Base-by-base conservation (phyloP, 2,113 vertebrate genomes). In the Myiozetetes cayanensis region DNA sequence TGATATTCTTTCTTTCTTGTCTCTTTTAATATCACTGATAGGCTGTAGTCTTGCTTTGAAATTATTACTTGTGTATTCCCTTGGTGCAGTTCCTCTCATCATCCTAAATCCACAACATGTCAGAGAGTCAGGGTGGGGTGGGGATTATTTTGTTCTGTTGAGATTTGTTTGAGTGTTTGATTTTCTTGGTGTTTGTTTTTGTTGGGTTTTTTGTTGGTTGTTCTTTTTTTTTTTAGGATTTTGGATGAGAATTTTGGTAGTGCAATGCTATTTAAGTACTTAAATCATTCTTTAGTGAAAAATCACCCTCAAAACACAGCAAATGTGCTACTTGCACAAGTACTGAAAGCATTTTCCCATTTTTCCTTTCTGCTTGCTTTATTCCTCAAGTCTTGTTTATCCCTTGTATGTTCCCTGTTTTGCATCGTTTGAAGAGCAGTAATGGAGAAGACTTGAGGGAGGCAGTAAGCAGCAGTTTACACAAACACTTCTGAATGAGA, bases 241-340 rank as follows among this genome's bases (percentile, higher is more conserved):
- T 96, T 35, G 55, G 12, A 21, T 31, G 5, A 43, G 46, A 72
- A 71, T 61, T 4, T 84, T 14, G 33, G 4, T 53, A 76, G 11
- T 39, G 16, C 46, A 47, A 0, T 78, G 24, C 9, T 85, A n/a
- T 25, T 31, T 14, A 80, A 83, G 23, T 39, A 43, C 0, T 1
- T 86, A 35, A 14, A 31, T 88, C 74, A 88, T 56, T 5, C 33
- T 78, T 30, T n/a, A 20, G 5, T 74, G 66, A 52, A 81, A 90
- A 66, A 27, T 1, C 28, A 20, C 9, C 14, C 16, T 74, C 47
- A 65, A 62, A 91, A 39, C 31, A 74, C n/a, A 90, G 14, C 22
- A 37, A 35, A 50, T 0, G 0, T 21, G 8, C 58, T 67, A 12
- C 24, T 86, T 73, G 53, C 18, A 70, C 39, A 41, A 41, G 27